Base-by-base conservation (phyloP, 2,113 vertebrate species). In the Thomomys bottae region DNA sequence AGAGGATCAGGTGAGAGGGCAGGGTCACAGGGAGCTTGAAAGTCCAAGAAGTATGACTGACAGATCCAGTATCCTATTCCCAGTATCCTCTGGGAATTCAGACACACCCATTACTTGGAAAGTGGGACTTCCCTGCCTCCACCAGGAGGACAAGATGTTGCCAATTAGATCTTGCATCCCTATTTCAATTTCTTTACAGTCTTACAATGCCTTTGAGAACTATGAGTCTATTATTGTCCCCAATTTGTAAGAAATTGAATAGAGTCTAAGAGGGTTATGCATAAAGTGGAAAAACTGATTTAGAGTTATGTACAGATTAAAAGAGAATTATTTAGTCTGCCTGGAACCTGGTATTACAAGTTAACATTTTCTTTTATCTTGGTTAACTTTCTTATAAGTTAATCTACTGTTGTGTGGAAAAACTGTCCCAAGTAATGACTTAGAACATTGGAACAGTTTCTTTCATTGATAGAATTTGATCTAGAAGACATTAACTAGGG, bases 321-420 rank as follows among this genome's bases (percentile, higher is more conserved):
- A 42, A 87, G 38, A 89, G 30, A 83, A 72, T 64, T 45, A 83
- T 76, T 89, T 70, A n/a, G 12, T 75, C 21, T 36, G 7, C 30
- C 68, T 84, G 34, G 49, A 76, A 88, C 66, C 28, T 76, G 57
- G 2, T 17, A 54, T 67, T 79, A 30, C 79, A 64, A 73, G 64
- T 57, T 59, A 57, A 54, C 18, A 10, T 89, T 90, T 93, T 40
- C 75, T 91, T 77, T 92, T 54, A 34, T 36, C 24, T 38, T 84
- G 87, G 38, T 26, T 63, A 57, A 67, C 17, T 75, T 91, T 79
- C 40, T 80, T 54, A 38, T 32, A n/a, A 63, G 10, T 63, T 93
- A 36, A 64, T 64, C 38, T 73, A 34, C 76, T 72, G 42, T 23
- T 72, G 6, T 32, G 28, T 45, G 80, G 80, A 67, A 36, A 91